Evolutionary conservation across 2,888 invertebrate genomes (phyloP).

Genomic region (Tinea trinotella): DNA sequence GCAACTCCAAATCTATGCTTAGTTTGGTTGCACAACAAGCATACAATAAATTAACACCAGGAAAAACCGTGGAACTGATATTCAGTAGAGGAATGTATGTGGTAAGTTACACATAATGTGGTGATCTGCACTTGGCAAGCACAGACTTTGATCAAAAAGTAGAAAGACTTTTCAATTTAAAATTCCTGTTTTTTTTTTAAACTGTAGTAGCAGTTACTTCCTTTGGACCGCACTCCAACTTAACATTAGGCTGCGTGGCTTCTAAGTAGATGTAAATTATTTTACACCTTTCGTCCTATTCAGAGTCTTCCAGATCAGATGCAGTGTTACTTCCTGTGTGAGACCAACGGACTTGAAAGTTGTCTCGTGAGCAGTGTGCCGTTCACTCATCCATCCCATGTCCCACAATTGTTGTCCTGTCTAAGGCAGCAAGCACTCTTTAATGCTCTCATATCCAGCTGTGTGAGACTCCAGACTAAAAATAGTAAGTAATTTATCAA

Average conservation of each 20-base stretch:
- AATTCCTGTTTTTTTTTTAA: too few relatives aligned
- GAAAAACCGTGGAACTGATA: slow-evolving; percentile 74
- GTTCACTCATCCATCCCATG: slow-evolving; percentile 94
- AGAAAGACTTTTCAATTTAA: too few relatives aligned
- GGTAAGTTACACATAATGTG: too few relatives aligned
- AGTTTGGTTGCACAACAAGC: slow-evolving; percentile 85
- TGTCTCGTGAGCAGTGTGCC: slow-evolving; percentile 85
- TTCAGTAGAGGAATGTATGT: slow-evolving; percentile 89
- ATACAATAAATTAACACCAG: slow-evolving; percentile 75
- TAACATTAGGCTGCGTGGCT: too few relatives aligned
- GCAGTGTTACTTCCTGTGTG: slow-evolving; percentile 94
- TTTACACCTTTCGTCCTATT: neutral
- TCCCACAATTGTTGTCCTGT: slow-evolving; percentile 87
- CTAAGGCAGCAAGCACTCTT: slow-evolving; percentile 93
- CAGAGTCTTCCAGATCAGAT: slow-evolving; percentile 93
- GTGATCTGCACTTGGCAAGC: too few relatives aligned
- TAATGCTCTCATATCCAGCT: slow-evolving; percentile 90
- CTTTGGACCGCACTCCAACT: too few relatives aligned
- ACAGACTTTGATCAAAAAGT: too few relatives aligned
- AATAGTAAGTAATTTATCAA: slow-evolving; percentile 72
- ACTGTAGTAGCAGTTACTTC: too few relatives aligned
- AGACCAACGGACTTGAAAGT: slow-evolving; percentile 80
- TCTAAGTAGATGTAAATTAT: slow-evolving; percentile 25
- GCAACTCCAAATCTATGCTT: slow-evolving; percentile 74
- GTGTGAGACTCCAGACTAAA: slow-evolving; percentile 86